A percentile compares a stretch with the other conserved stretches of the same genome.
phyloP scores from a whole-genome alignment of 2,113 vertebrate species.

The Dendropsophus ebraccatus region DNA sequence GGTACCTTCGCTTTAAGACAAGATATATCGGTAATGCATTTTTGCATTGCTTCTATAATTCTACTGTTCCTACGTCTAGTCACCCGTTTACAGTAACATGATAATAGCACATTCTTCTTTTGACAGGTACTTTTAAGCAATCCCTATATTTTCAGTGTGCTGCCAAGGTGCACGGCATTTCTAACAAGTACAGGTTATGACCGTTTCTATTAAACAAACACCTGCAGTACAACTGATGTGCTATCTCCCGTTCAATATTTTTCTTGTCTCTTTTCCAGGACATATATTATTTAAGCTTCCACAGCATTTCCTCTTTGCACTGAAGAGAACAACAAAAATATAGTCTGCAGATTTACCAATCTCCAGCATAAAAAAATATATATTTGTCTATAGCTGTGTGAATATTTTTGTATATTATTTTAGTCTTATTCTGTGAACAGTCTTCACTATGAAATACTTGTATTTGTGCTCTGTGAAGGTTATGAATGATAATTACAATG shows the following conservation, averaged over 20 bases:
- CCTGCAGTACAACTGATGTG: conserved; percentile 27
- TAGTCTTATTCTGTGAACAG: neutral
- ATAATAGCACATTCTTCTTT: neutral
- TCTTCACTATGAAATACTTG: conserved; percentile 22
- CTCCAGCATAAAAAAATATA: neutral
- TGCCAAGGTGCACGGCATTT: conserved; percentile 11
- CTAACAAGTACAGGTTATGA: conserved; percentile 31
- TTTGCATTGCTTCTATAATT: neutral
- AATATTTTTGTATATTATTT: conserved; percentile 35
- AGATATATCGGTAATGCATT: neutral
- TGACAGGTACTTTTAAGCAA: conserved; percentile 5
- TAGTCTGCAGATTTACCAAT: neutral
- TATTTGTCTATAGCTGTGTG: conserved; percentile 16
- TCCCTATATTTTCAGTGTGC: neutral
- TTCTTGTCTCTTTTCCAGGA: conserved; percentile 12
- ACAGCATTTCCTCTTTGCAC: neutral
- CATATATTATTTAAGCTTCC: conserved; percentile 31
- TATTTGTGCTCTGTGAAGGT: conserved; percentile 48
- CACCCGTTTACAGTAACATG: neutral
- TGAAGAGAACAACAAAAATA: neutral
- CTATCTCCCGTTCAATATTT: conserved; percentile 17
- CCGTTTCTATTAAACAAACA: conserved; percentile 26
- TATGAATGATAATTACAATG: conserved; percentile 55
- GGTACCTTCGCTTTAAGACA: neutral
- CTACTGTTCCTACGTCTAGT: neutral